Evolutionary conservation across 64 coral and sea anemone genomes (phyloP).

Genomic region (Pocillopora damicornis): DNA sequence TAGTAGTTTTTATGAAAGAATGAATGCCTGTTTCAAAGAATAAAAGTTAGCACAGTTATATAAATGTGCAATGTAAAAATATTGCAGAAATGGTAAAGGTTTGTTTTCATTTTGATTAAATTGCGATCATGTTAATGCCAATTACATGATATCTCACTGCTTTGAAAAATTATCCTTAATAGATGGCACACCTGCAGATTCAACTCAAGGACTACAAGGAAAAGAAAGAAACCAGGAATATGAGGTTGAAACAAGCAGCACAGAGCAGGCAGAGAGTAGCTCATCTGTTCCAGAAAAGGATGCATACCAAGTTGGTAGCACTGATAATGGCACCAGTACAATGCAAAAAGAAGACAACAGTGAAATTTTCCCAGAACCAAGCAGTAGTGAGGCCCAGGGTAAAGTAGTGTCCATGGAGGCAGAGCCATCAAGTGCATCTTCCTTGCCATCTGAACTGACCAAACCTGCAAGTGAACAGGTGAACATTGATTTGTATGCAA

Average conservation of each 20-base stretch:
- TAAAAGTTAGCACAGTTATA: too few species aligned
- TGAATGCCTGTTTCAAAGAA: too few species aligned
- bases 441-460: not conserved
- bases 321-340: slow-evolving; percentile 66
- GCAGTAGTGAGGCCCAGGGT: slow-evolving; percentile 50
- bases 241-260: slow-evolving; percentile 34
- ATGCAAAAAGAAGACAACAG: slow-evolving; percentile 26
- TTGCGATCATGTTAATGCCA: too few species aligned
- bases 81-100: too few species aligned
- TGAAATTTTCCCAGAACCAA: slow-evolving; percentile 66
- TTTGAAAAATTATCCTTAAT: not conserved
- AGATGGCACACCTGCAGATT: slow-evolving; percentile 80
- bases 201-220: slow-evolving; percentile 73
- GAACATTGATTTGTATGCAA: not conserved
- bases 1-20: too few species aligned
- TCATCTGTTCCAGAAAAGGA: slow-evolving; percentile 1
- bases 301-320: slow-evolving; percentile 76
- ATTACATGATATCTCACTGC: too few species aligned
- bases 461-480: not conserved
- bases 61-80: too few species aligned
- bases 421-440: slow-evolving; percentile 14
- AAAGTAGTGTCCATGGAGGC: slow-evolving; percentile 30
- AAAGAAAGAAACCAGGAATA: slow-evolving; percentile 47
- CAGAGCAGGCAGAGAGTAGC: slow-evolving; percentile 17
- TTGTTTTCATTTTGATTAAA: too few species aligned